Conservation (phyloP, 2,113 vertebrate genomes). For the Phrynocephalus versicolor region DNA sequence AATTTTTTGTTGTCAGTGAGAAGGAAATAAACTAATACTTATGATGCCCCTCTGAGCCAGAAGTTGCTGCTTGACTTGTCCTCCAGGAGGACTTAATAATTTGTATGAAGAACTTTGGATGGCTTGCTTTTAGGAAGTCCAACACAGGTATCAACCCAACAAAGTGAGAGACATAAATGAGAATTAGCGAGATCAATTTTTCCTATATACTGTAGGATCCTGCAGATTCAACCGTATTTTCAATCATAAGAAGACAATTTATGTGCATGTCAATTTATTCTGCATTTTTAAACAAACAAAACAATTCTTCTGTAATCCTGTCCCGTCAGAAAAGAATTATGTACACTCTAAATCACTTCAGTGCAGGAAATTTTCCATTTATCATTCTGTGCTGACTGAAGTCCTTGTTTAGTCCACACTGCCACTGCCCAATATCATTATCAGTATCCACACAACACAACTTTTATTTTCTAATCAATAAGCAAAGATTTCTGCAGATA, state of each 20-base stretch:
- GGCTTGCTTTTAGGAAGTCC: background rate
- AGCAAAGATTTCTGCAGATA: background rate
- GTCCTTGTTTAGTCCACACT: background rate
- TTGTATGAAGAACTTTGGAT: background rate
- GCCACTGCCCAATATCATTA: background rate
- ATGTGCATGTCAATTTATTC: background rate
- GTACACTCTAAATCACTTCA: background rate
- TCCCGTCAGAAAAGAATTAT: background rate
- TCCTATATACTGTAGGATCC: background rate
- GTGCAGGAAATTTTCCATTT: background rate
- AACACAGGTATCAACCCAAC: background rate
- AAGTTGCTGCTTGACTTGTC: background rate
- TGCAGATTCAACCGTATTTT: background rate
- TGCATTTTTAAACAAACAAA: background rate
- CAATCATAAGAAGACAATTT: background rate
- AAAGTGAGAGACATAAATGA: background rate
- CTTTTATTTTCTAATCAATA: background rate
- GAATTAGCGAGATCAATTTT: background rate
- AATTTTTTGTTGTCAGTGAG: too few species aligned
- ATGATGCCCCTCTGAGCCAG: background rate
- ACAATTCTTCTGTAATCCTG: background rate
- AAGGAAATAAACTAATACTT: too few species aligned
- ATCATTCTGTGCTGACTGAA: background rate
- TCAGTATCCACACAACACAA: background rate
- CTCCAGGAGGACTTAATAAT: too few species aligned